Evolutionary conservation across 1,140 invertebrate genomes (phyloP).

Genomic region (Teleopsis dalmanni): DNA sequence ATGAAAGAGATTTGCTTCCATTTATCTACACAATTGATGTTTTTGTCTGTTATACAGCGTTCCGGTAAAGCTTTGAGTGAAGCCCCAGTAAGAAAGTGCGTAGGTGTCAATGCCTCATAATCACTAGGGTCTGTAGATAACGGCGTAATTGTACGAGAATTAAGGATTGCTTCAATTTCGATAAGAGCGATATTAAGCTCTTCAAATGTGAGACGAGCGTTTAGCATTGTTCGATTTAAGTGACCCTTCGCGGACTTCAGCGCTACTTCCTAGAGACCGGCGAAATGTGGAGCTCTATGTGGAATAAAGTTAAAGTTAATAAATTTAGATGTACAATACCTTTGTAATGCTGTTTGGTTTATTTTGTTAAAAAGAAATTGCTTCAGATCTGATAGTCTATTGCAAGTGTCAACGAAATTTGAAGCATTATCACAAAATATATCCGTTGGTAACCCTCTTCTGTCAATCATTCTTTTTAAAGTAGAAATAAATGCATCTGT

Average conservation of each 20-base stretch:
- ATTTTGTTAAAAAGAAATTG: background rate
- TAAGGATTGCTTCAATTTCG: background rate
- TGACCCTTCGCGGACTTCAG: background rate
- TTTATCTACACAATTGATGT: too few relatives aligned
- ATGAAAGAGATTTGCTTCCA: background rate
- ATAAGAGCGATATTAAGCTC: background rate
- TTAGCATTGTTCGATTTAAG: background rate
- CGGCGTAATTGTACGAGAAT: too few relatives aligned
- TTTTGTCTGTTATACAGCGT: too few relatives aligned
- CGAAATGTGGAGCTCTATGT: background rate
- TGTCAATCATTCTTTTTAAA: constrained; percentile 23
- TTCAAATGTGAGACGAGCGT: background rate
- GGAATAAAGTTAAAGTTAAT: background rate
- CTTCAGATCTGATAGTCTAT: background rate
- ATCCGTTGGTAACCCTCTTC: constrained; percentile 4
- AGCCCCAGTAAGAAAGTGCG: background rate
- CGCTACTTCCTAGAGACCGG: too few relatives aligned
- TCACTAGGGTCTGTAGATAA: background rate
- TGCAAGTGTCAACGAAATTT: background rate
- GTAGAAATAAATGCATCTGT: constrained; percentile 26
- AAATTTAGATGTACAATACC: background rate
- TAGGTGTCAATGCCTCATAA: background rate
- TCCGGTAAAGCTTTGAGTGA: background rate
- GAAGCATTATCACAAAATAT: constrained; percentile 2
- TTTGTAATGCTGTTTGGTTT: background rate